phyloP scores from a whole-genome alignment of 2,888 invertebrate genomes.

The Nymphalis c-album region DNA sequence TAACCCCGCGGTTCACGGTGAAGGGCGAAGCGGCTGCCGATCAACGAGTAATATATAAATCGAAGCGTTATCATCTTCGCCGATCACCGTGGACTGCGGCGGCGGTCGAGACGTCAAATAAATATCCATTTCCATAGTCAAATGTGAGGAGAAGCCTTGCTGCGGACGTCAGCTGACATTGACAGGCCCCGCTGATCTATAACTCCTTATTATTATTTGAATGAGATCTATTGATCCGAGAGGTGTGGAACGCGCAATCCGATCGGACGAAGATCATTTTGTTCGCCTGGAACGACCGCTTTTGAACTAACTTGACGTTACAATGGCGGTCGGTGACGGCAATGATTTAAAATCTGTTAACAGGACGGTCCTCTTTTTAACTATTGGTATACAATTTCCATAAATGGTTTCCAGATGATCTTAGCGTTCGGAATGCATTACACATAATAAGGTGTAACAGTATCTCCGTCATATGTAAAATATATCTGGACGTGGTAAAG shows the following conservation, averaged over 20 bases:
- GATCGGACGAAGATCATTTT: slow-evolving; percentile 77
- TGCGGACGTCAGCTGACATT: slow-evolving; percentile 47
- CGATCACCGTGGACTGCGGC: slow-evolving; percentile 72
- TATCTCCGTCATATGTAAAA: slow-evolving; percentile 44
- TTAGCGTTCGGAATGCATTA: slow-evolving; percentile 63
- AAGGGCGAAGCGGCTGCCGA: slow-evolving; percentile 69
- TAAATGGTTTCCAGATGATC: slow-evolving; percentile 78
- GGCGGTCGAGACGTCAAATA: slow-evolving; percentile 68
- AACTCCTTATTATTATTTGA: slow-evolving; percentile 81
- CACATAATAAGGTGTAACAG: slow-evolving; percentile 67
- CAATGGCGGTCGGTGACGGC: slow-evolving; percentile 78
- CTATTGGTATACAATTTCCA: slow-evolving; percentile 81
- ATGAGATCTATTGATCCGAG: slow-evolving; percentile 79
- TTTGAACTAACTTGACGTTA: slow-evolving; percentile 80
- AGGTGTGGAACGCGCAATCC: slow-evolving; percentile 77
- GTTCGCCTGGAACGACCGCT: slow-evolving; percentile 78
- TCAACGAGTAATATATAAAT: slow-evolving; percentile 80
- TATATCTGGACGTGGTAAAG: slow-evolving; percentile 40
- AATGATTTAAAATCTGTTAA: slow-evolving; percentile 83
- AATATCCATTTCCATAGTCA: slow-evolving; percentile 79
- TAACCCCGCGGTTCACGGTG: slow-evolving; percentile 44
- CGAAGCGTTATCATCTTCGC: slow-evolving; percentile 75
- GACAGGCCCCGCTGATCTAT: slow-evolving; percentile 69
- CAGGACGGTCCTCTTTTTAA: slow-evolving; percentile 81
- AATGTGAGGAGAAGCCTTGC: slow-evolving; percentile 56